Percentiles rank a stretch among this genome's conserved stretches.
These are phyloP conservation scores for Numida meleagris DNA, from an alignment of 2,113 vertebrate genomes.

Conservation along the genomic window DNA sequence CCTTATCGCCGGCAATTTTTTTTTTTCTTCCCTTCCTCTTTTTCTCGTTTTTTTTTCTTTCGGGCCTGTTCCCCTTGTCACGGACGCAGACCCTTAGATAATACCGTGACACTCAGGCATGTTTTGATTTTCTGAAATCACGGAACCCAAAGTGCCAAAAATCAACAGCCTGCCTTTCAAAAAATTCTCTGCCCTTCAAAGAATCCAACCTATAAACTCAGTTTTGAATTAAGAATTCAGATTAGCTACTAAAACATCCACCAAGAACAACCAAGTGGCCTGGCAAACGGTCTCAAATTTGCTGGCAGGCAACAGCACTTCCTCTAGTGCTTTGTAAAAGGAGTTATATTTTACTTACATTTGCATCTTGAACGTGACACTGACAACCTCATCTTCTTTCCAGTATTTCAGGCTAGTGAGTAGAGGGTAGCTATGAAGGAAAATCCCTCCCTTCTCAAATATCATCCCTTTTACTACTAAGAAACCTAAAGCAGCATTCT, in stretches of 20 bases:
- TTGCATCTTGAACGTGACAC: neutral
- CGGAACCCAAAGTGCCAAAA: rapidly evolving
- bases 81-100: too few relatives aligned
- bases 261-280: neutral
- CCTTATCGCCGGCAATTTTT: too few relatives aligned
- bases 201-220: neutral
- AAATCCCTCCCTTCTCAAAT: neutral
- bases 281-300: neutral
- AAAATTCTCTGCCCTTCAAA: neutral
- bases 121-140: neutral
- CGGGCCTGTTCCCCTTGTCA: too few relatives aligned
- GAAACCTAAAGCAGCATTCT: neutral
- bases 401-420: neutral
- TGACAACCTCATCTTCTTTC: neutral
- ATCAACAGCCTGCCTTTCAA: neutral
- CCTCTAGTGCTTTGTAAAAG: neutral
- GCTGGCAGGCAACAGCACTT: neutral
- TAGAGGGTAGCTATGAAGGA: neutral
- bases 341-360: neutral
- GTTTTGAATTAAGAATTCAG: neutral
- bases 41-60: too few relatives aligned
- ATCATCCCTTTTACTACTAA: neutral
- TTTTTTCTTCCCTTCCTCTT: too few relatives aligned
- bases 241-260: neutral
- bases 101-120: too few relatives aligned